Evolutionary conservation across 2,888 invertebrate species (phyloP).

Genomic region (Orthosia incerta): DNA sequence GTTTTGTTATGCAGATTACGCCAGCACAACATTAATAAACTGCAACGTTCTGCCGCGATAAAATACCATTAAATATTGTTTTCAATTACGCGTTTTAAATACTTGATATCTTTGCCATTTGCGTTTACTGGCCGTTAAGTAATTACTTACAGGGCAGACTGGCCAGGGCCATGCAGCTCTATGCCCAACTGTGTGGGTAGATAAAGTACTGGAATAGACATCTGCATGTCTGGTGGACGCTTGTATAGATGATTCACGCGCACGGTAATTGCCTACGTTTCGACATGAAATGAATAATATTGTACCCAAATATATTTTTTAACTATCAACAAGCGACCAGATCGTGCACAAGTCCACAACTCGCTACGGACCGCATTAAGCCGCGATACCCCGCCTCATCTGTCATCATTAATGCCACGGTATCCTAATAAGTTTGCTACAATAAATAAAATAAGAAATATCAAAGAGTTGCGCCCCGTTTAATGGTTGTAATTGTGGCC

Average conservation of each 20-base stretch:
- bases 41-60: conserved; percentile 60
- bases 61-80: conserved; percentile 68
- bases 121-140: conserved; percentile 58
- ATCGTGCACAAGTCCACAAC: conserved; percentile 70
- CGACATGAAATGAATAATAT: conserved; percentile 79
- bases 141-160: conserved; percentile 51
- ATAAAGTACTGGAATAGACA: conserved; percentile 51
- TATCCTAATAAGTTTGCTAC: conserved; percentile 89
- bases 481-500: conserved; percentile 90
- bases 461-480: conserved; percentile 89
- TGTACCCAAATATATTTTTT: conserved; percentile 74
- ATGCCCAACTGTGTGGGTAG: conserved; percentile 26
- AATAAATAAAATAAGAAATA: conserved; percentile 87
- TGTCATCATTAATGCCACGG: conserved; percentile 90
- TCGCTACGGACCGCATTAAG: conserved; percentile 84
- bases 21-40: conserved; percentile 64
- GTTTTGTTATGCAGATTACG: conserved; percentile 70
- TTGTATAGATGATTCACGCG: conserved; percentile 11
- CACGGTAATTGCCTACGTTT: conserved; percentile 64
- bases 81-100: conserved; percentile 69
- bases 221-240: conserved; percentile 21
- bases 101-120: conserved; percentile 66
- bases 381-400: conserved; percentile 84
- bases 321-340: conserved; percentile 73
- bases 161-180: conserved; percentile 26